These are phyloP conservation scores for Meloe dianella DNA, from an alignment of 2,888 invertebrate species.

Conservation along the genomic window DNA sequence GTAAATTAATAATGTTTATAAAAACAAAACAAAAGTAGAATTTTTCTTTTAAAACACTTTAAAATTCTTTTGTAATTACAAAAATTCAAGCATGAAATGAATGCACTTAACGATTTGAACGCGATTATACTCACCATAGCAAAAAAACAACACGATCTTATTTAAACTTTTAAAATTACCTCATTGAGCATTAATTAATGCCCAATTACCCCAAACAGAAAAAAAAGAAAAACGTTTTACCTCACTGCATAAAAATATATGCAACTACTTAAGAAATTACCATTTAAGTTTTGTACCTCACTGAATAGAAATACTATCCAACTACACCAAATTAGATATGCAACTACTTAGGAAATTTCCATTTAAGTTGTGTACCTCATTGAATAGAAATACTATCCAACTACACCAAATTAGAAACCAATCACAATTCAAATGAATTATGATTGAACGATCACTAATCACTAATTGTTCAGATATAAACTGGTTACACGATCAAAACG, in stretches of 20 bases:
- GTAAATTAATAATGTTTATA: not conserved
- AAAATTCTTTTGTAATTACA: not conserved
- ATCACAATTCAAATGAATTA: slow-evolving; percentile 18
- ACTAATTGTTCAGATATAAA: slow-evolving; percentile 14
- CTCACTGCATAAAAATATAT: slow-evolving; percentile 40
- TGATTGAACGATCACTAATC: slow-evolving; percentile 12
- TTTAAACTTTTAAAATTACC: slow-evolving; percentile 21
- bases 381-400: slow-evolving; percentile 17
- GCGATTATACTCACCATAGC: not conserved
- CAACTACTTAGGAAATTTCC: slow-evolving; percentile 33
- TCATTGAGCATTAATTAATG: slow-evolving; percentile 29
- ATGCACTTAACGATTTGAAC: too few relatives aligned
- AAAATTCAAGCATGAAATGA: not conserved
- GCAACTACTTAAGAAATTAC: slow-evolving; percentile 34
- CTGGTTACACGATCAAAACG: slow-evolving; percentile 20
- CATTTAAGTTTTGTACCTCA: slow-evolving; percentile 30
- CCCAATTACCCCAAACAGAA: slow-evolving; percentile 28
- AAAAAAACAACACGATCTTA: not conserved
- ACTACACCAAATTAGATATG: too few relatives aligned
- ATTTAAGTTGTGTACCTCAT: slow-evolving; percentile 9
- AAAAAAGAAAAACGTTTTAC: too few relatives aligned
- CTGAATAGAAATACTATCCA: slow-evolving; percentile 40
- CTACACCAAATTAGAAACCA: slow-evolving; percentile 13
- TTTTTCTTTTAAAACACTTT: not conserved
- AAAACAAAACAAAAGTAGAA: not conserved